Conservation (phyloP, 1,140 invertebrate genomes). For the Ceratosolen solmsi region DNA sequence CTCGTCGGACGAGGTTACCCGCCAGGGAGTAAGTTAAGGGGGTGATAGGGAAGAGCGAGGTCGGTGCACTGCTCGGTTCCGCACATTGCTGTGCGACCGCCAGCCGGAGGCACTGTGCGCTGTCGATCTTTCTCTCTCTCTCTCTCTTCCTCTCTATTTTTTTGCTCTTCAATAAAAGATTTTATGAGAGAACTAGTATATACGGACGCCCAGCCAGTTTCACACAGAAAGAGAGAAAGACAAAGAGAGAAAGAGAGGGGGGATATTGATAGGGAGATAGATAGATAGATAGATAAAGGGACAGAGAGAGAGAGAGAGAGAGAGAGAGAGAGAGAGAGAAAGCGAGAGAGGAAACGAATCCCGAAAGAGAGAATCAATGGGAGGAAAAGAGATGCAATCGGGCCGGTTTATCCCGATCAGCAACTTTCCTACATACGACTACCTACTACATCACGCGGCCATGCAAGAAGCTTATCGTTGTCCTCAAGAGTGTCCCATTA, state of each 20-base stretch:
- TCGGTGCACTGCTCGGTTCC: constrained; percentile 57
- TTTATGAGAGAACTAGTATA: no score
- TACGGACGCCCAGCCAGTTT: no score
- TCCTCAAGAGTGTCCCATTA: constrained; percentile 20
- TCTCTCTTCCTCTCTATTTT: not conserved
- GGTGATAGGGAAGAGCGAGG: constrained; percentile 56
- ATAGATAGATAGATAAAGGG: not conserved
- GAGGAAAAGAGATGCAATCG: constrained; percentile 21
- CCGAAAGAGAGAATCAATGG: constrained; percentile 44
- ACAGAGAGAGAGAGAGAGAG: constrained; percentile 48
- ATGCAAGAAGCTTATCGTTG: constrained; percentile 18
- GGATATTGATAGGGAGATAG: not conserved
- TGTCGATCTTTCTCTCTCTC: constrained; percentile 59
- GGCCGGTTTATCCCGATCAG: not conserved
- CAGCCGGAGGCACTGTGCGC: constrained; percentile 67
- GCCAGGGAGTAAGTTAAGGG: constrained; percentile 34
- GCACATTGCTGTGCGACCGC: constrained; percentile 42
- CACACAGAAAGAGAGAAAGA: not conserved
- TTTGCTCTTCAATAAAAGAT: no score
- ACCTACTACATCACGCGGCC: not conserved
- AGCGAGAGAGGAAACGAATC: constrained; percentile 31
- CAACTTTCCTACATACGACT: not conserved
- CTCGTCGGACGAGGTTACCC: not conserved
- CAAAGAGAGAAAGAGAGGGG: not conserved
- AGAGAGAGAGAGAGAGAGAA: constrained; percentile 35